phyloP scores from a whole-genome alignment of 2,888 invertebrate species.

The Augiades crinisus region DNA sequence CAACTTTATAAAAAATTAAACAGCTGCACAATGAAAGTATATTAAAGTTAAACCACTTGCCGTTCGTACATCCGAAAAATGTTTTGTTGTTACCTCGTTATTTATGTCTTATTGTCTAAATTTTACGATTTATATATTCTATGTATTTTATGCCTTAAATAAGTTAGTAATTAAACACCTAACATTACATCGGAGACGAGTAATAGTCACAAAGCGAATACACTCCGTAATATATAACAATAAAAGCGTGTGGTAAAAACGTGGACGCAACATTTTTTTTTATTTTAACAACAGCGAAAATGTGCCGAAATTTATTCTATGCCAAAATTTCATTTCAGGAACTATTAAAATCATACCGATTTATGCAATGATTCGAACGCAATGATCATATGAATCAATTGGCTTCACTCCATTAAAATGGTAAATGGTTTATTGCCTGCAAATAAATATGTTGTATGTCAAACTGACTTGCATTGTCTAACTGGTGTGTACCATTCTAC shows the following conservation, averaged over 20 bases:
- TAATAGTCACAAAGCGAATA: constrained; percentile 16
- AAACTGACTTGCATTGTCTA: no score
- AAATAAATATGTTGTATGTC: no score
- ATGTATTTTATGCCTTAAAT: neutral
- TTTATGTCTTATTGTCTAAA: constrained; percentile 19
- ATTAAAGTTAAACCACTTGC: no score
- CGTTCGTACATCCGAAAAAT: neutral
- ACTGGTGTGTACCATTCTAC: no score
- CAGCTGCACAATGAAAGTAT: no score
- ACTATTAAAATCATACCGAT: neutral
- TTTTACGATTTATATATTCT: neutral
- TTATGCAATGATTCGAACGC: neutral
- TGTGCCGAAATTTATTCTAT: neutral
- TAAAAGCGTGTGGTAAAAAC: constrained; percentile 27
- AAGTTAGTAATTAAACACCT: neutral
- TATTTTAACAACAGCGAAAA: constrained; percentile 12
- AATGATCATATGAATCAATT: no score
- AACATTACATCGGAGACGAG: constrained; percentile 5
- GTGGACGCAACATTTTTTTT: constrained; percentile 32
- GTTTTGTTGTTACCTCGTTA: neutral
- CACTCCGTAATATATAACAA: constrained; percentile 27
- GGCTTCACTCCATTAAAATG: no score
- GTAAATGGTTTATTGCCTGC: no score
- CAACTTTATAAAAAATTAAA: no score
- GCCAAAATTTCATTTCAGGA: neutral